Base-by-base conservation (phyloP, 2,888 invertebrate genomes). In the Leptinotarsa tumamoca region DNA sequence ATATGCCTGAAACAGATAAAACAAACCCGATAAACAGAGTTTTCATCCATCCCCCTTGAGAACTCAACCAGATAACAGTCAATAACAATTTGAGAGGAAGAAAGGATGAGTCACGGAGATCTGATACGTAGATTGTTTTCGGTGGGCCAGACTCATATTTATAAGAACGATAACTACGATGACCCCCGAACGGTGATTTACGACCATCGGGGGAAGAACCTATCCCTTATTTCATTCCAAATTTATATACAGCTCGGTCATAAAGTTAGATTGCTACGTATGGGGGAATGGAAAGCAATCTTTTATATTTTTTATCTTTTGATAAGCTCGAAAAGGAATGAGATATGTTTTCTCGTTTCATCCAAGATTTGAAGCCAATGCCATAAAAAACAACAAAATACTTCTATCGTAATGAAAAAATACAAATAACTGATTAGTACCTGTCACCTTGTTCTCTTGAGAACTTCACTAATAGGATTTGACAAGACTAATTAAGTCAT, bases 181-280 rank as follows among this genome's bases (percentile, higher is more conserved):
- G 84, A 84, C 84, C 85, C 85, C 83, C 84, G 85, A 85, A 85
- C 83, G 80, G 82, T 86, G 86, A 87, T 86, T 86, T 86, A 87
- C 86, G 79, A 82, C 80, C 79, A 81, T 78, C 85, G 73, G 76
- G 86, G 85, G 87, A 85, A 82, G 43, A 77, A 82, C 83, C 84
- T 72, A 82, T 83, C 84, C 84, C 84, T 83, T 84, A 84, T 83
- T 84, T 84, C 84, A 85, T 84, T 83, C 82, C 73, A 79, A 80
- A 82, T 80, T 80, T 82, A 81, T 81, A 79, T 81, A 80, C 80
- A 75, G 78, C 68, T 68, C 68, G 77, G 76, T 78, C 80, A 80
- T 81, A 80, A 80, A 80, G 77, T 72, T 73, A 73, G 77, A 78
- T 76, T 79, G 80, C 80, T 78, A 76, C 74, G 74, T 79, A 74